phyloP scores from a whole-genome alignment of 92 coral and sea anemone species.

The Epizoanthus illoricatus region DNA sequence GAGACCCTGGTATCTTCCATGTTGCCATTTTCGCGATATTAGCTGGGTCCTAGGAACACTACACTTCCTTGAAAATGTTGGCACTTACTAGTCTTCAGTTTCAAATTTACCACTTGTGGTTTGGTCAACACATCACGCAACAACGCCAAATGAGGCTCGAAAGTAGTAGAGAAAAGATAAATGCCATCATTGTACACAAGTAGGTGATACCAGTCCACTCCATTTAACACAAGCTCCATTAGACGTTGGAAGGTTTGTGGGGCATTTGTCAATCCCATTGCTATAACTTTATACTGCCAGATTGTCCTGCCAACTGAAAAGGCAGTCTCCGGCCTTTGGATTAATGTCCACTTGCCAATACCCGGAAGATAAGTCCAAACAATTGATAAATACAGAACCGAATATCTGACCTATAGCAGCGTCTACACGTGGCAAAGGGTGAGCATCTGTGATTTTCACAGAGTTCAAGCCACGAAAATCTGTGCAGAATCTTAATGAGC shows the following conservation, averaged over 20 bases:
- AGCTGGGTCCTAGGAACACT: no score
- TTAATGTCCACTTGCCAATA: background rate
- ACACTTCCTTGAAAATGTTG: no score
- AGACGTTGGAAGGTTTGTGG: slow-evolving; percentile 25
- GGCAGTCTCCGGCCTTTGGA: slow-evolving; percentile 26
- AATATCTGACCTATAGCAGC: slow-evolving; percentile 29
- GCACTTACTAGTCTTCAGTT: no score
- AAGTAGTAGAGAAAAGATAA: no score
- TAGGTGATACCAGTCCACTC: no score
- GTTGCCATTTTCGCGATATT: no score
- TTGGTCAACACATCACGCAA: no score
- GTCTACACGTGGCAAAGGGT: background rate
- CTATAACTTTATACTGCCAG: slow-evolving; percentile 20
- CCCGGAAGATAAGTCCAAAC: slow-evolving; percentile 26
- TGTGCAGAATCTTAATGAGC: background rate
- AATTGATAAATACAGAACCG: slow-evolving; percentile 8
- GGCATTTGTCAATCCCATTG: background rate
- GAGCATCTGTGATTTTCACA: no score
- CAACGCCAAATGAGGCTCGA: no score
- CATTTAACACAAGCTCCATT: slow-evolving; percentile 26
- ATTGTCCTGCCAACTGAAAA: slow-evolving; percentile 21
- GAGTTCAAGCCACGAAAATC: no score
- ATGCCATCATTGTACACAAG: no score
- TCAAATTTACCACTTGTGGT: no score
- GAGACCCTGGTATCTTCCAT: background rate